Evolutionary conservation across 2,888 invertebrate genomes (phyloP), one percentile per base, ranked within the genome.

Genomic region (Pterostichus niger): DNA sequence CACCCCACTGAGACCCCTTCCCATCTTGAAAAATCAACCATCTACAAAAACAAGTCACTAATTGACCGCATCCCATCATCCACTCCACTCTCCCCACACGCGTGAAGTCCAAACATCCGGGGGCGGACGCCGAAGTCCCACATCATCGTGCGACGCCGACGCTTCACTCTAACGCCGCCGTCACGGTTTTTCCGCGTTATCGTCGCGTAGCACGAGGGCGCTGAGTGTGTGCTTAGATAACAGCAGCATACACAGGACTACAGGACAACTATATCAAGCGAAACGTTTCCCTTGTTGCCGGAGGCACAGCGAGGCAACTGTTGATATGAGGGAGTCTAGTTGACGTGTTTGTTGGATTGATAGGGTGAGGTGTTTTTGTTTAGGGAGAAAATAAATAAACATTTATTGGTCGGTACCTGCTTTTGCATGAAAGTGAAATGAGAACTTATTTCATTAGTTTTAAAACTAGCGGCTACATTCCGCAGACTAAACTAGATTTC

Each of bases 181-280:
- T 44, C 24, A 52, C 52, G 33, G 61, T 68, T 80, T 80, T 80
- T 80, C 64, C 15, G 49, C 68, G 80, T 71, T 80, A 80, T 80
- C 73, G 73, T 40, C 46, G 44, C 59, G 9, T 17, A n/a, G 44
- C 35, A 59, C 56, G 59, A 40, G 46, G 40, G 54, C 24, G 75
- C 49, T 56, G 75, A 59, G 75, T 82, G 82, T 81, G 81, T 81
- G 68, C 73, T 81, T 10, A 81, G 81, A 81, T 81, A 81, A 81
- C 81, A 78, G 61, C 56, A 56, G 13, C 56, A n/a, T 10, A 52
- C 56, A n/a, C 52, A 52, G 13, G 49, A n/a, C 4, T 13, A 13
- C 49, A 64, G 64, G 64, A 81, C 81, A 81, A 81, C 81, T 81
- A 49, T 81, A 81, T 81, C 71, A 80, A 71, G 71, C 59, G 6